Evolutionary conservation across 2,888 invertebrate genomes (phyloP), one percentile per base, ranked within the genome.

Genomic region (Dioctria linearis): DNA sequence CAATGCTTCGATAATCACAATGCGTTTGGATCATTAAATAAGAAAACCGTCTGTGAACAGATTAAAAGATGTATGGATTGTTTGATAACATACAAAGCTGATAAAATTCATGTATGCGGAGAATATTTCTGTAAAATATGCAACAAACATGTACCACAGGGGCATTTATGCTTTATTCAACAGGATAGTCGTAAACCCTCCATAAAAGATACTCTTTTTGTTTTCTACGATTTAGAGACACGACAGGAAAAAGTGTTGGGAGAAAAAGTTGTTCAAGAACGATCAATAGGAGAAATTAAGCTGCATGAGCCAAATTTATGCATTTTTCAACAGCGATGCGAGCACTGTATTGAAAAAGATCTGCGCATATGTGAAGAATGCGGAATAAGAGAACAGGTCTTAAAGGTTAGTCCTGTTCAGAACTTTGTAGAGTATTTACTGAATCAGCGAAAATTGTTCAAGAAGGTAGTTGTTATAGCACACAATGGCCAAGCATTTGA

Each of bases 231-330:
- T 76, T 59, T 76, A 5, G 76, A 61, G 61, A 76, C 76, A 13
- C 61, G 40, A 9, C 76, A 76, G n/a, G 76, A 76, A 13, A 69
- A 69, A 5, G 49, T 69, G 5, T 3, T 71, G 37, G 39, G n/a
- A 39, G 39, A 71, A 37, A 71, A 71, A 71, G 8, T 37, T 51
- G 39, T 39, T n/a, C 25, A 67, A 13, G 67, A 43, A 43, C 13
- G 13, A 46, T 3, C 11, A 46, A 8, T 67, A 42, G 40, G 40
- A 3, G 43, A 75, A 59, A 25, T 59, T 43, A 59, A 75, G 42
- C 61, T 75, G n/a, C 78, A 78, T 37, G 78, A 78, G 49, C 63
- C 78, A 63, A 78, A 78, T 78, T 49, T 78, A 63, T 78, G 65
- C 9, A 63, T 78, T 43, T 78, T 78, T 43, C 78, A 78, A 49